These are phyloP conservation scores for Pseudoips prasinana DNA, from an alignment of 2,888 invertebrate species.

Conservation along the genomic window DNA sequence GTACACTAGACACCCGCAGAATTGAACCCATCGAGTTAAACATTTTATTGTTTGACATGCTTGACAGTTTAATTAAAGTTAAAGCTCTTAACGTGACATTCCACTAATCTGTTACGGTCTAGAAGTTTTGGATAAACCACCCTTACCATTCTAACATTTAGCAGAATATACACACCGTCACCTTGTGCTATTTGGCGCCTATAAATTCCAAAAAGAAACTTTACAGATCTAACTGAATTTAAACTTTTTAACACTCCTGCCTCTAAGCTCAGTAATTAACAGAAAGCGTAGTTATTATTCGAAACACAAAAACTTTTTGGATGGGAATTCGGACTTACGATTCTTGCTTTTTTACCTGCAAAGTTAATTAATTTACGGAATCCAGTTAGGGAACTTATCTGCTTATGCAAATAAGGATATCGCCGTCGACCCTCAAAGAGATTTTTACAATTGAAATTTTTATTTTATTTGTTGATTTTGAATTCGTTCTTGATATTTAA, in stretches of 20 bases:
- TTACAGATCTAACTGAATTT: slow-evolving; percentile 41
- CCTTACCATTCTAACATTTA: slow-evolving; percentile 27
- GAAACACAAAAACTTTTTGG: slow-evolving; percentile 59
- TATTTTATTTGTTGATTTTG: slow-evolving; percentile 17
- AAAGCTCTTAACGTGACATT: slow-evolving; percentile 28
- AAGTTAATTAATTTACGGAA: slow-evolving; percentile 71
- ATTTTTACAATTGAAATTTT: slow-evolving; percentile 28
- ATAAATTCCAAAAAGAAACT: slow-evolving; percentile 24
- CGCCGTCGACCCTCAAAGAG: slow-evolving; percentile 28
- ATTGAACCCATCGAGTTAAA: slow-evolving; percentile 24
- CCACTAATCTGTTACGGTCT: slow-evolving; percentile 15
- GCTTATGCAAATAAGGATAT: slow-evolving; percentile 64
- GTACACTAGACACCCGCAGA: slow-evolving; percentile 19
- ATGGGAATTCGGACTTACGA: slow-evolving; percentile 53
- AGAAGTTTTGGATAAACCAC: slow-evolving; percentile 8
- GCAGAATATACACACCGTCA: slow-evolving; percentile 18
- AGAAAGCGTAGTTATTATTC: slow-evolving; percentile 58
- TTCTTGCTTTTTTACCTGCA: slow-evolving; percentile 61
- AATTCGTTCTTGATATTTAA: slow-evolving; percentile 11
- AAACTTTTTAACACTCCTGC: slow-evolving; percentile 48
- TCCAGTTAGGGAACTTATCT: slow-evolving; percentile 57
- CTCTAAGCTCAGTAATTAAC: slow-evolving; percentile 60
- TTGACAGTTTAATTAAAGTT: slow-evolving; percentile 39
- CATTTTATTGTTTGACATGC: slow-evolving; percentile 32
- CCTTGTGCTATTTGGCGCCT: slow-evolving; percentile 24